Evolutionary conservation across 2,888 invertebrate genomes (phyloP).

Genomic region (Epiblema foenella): DNA sequence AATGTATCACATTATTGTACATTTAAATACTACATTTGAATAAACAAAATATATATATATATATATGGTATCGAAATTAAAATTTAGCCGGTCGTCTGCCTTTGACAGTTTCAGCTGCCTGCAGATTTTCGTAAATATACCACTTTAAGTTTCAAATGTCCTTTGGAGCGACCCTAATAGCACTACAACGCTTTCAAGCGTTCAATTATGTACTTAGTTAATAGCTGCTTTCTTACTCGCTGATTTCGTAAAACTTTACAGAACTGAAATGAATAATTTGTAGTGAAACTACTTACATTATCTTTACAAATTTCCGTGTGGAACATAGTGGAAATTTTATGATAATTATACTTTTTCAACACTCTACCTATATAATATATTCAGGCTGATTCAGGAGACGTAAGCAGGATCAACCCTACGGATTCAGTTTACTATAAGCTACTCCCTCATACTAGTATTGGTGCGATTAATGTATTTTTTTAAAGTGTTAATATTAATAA

Average conservation of each 20-base stretch:
- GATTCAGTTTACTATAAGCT: too few relatives aligned
- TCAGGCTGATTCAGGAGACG: too few relatives aligned
- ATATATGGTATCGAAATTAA: too few relatives aligned
- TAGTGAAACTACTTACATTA: neutral
- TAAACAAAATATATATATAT: too few relatives aligned
- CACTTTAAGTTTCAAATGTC: neutral
- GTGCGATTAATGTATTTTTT: too few relatives aligned
- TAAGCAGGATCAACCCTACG: too few relatives aligned
- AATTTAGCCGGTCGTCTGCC: neutral
- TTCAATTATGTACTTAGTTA: constrained; percentile 38
- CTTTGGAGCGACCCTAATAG: constrained; percentile 23
- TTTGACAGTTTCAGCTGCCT: neutral
- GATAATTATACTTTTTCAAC: too few relatives aligned
- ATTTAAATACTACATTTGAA: too few relatives aligned
- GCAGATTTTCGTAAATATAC: neutral
- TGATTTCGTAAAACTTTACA: constrained; percentile 30
- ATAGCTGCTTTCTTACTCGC: constrained; percentile 18
- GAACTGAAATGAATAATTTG: neutral
- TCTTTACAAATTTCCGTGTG: neutral
- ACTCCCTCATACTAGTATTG: too few relatives aligned
- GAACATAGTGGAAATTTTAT: neutral
- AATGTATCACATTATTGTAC: too few relatives aligned
- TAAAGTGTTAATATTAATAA: too few relatives aligned
- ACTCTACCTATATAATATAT: too few relatives aligned
- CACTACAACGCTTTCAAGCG: constrained; percentile 35